These are phyloP conservation scores for Leptobrachium ailaonicum DNA, from an alignment of 2,113 vertebrate species.

Conservation along the genomic window DNA sequence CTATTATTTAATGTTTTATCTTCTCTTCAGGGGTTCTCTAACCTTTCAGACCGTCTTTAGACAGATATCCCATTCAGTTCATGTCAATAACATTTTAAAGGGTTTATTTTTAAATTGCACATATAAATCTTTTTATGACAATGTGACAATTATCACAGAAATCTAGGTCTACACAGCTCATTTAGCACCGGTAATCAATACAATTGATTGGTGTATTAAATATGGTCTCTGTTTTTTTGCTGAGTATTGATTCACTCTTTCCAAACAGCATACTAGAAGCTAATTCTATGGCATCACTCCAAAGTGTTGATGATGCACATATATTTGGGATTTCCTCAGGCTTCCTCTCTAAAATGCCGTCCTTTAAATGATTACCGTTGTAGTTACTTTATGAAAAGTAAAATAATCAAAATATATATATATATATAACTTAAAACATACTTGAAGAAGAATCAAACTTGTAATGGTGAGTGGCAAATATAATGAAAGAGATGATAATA, in stretches of 20 bases:
- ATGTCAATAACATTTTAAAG: constrained; percentile 39
- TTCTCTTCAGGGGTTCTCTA: constrained; percentile 17
- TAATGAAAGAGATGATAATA: no score
- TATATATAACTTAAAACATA: no score
- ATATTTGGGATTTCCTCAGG: background rate
- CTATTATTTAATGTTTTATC: constrained; percentile 39
- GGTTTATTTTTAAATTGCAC: constrained; percentile 46
- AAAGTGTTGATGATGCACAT: background rate
- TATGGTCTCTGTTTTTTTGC: constrained; percentile 23
- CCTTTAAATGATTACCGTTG: background rate
- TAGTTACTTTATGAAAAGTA: no score
- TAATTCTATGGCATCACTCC: constrained; percentile 14
- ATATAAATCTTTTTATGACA: constrained; percentile 51
- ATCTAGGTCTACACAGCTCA: constrained; percentile 39
- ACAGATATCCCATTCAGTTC: constrained; percentile 37
- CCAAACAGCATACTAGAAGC: constrained; percentile 32
- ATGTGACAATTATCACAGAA: constrained; percentile 45
- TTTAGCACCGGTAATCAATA: constrained; percentile 40
- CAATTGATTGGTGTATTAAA: constrained; percentile 27
- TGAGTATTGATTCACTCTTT: constrained; percentile 35
- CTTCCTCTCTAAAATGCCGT: background rate
- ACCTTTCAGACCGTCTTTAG: constrained; percentile 46
- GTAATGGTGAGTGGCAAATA: no score
- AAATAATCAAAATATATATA: background rate
- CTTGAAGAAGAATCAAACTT: no score